These are phyloP conservation scores for Stenichneumon culpator DNA, from an alignment of 2,888 invertebrate species.

Conservation along the genomic window DNA sequence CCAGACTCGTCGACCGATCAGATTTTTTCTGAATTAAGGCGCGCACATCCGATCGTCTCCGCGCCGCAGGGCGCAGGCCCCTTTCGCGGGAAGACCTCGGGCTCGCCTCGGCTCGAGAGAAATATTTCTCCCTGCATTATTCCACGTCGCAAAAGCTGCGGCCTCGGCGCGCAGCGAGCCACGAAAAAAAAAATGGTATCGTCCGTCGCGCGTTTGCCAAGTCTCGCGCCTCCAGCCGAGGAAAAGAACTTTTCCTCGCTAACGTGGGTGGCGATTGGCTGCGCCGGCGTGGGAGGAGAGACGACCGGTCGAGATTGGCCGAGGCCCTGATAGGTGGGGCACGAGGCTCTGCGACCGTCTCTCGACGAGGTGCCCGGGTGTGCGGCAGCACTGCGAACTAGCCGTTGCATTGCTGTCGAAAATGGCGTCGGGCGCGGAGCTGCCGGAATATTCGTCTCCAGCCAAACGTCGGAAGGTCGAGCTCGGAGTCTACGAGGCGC, in stretches of 20 bases:
- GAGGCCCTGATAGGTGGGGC: slow-evolving; percentile 39
- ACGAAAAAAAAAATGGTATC: slow-evolving; percentile 26
- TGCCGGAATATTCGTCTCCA: slow-evolving; percentile 84
- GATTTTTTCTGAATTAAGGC: slow-evolving; percentile 46
- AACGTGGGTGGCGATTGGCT: slow-evolving; percentile 64
- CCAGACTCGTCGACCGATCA: not conserved
- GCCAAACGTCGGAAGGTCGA: slow-evolving; percentile 84
- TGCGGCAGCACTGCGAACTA: slow-evolving; percentile 73
- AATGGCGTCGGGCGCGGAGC: slow-evolving; percentile 85
- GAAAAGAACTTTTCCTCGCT: slow-evolving; percentile 21
- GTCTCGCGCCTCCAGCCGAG: slow-evolving; percentile 3
- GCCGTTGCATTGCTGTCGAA: slow-evolving; percentile 82
- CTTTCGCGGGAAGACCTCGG: not conserved
- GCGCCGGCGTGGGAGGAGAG: slow-evolving; percentile 56
- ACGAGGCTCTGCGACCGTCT: not conserved
- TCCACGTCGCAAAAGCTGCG: not conserved
- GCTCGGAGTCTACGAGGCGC: slow-evolving; percentile 74
- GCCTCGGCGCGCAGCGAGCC: not conserved
- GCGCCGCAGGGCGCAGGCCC: not conserved
- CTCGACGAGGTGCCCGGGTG: slow-evolving; percentile 28
- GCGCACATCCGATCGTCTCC: not conserved
- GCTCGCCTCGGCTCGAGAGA: not conserved
- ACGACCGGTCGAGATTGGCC: slow-evolving; percentile 49
- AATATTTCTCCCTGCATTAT: slow-evolving; percentile 20
- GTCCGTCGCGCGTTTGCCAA: slow-evolving; percentile 63